Base-by-base conservation (phyloP, 2,113 vertebrate genomes). In the Trogon surrucura region DNA sequence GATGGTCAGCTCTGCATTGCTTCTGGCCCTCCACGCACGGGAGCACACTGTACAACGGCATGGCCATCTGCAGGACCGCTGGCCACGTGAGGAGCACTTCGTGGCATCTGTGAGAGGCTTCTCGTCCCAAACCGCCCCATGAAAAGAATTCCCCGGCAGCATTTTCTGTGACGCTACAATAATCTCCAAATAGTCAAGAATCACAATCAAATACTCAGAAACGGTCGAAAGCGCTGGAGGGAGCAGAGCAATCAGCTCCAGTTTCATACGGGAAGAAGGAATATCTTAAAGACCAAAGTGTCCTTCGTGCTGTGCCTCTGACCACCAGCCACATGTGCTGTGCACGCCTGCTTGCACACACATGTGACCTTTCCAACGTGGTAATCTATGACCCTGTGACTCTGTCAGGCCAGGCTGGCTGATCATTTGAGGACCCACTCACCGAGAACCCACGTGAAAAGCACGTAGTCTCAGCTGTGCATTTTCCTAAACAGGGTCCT, bases 341-440 rank as follows among this genome's bases (percentile, higher is more conserved):
- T 26, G n/a, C 44, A 38, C 8, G 56, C 16, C 16, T 32, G 12
- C 32, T 29, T 22, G 32, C 44, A 61, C n/a, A 27, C 0, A 0
- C 47, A 36, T 27, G 13, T 41, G 41, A 41, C 41, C 41, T 41
- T 41, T 41, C 41, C 41, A 41, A 11, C 41, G 41, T 41, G 41
- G 41, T 41, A 41, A 11, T 41, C 41, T 41, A 41, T 14, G 16
- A 38, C n/a, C 7, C 5, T 1, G 4, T 51, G 32, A 57, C 19
- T 67, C 19, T 26, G 38, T 17, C 50, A 81, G 11, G 8, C n/a
- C 47, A 56, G 26, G 47, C 65, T 78, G 47, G 50, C 64, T 50
- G 47, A 20, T 16, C 27, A 13, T 36, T 44, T 64, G 50, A 22
- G 45, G 60, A 54, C 11, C 27, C 54, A 2, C 20, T 65, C 29